Percentiles rank a stretch among this genome's conserved stretches.
Conservation (phyloP, 1,140 invertebrate species). For the Amyelois transitella region DNA sequence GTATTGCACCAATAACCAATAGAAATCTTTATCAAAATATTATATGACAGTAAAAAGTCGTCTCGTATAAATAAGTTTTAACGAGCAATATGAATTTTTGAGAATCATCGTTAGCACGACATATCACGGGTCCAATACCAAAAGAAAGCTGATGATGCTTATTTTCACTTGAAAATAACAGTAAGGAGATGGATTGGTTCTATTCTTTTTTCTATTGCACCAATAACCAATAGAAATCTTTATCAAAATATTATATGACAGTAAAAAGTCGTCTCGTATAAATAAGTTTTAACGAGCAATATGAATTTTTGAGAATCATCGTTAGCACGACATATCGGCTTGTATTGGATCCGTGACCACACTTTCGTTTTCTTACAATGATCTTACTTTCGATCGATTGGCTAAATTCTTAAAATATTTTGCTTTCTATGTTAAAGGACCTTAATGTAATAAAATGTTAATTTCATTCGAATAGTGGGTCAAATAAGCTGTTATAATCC, state of each 20-base stretch:
- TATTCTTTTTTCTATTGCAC: too few relatives aligned
- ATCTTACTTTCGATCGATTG: slow-evolving; percentile 48
- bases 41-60: too few relatives aligned
- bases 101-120: slow-evolving; percentile 49
- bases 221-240: too few relatives aligned
- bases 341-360: slow-evolving; percentile 15
- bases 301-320: slow-evolving; percentile 53
- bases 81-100: slow-evolving; percentile 36
- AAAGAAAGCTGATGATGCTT: too few relatives aligned
- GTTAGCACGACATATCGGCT: slow-evolving; percentile 33
- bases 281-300: slow-evolving; percentile 21
- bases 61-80: slow-evolving; percentile 20
- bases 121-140: too few relatives aligned
- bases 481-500: neutral
- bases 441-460: neutral
- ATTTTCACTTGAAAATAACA: too few relatives aligned
- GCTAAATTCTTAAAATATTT: slow-evolving; percentile 27
- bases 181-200: too few relatives aligned
- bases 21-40: too few relatives aligned
- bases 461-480: neutral
- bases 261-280: slow-evolving; percentile 35
- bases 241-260: too few relatives aligned
- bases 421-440: slow-evolving; percentile 1
- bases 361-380: slow-evolving; percentile 53
- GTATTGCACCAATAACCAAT: too few relatives aligned